Conservation (phyloP, 2,888 invertebrate genomes). For the Cynaeus angustus region DNA sequence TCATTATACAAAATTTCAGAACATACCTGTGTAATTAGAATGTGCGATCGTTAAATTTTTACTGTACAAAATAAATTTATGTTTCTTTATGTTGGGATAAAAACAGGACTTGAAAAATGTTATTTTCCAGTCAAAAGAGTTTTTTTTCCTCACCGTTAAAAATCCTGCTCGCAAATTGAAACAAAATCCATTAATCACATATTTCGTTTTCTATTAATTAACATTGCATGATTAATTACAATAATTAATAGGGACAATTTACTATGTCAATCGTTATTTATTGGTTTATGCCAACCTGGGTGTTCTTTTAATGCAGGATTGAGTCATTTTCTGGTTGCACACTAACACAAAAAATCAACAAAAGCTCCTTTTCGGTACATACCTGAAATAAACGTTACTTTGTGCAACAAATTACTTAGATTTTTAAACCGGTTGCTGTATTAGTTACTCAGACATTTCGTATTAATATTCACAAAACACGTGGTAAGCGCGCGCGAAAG, state of each 20-base stretch:
- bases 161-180: constrained; percentile 32
- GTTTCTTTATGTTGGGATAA: constrained; percentile 22
- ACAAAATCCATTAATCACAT: constrained; percentile 43
- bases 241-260: constrained; percentile 37
- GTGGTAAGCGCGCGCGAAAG: constrained; percentile 56
- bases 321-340: constrained; percentile 13
- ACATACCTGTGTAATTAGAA: constrained; percentile 35
- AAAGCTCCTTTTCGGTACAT: constrained; percentile 16
- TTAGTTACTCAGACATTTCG: constrained; percentile 10
- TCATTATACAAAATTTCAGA: constrained; percentile 32
- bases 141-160: constrained; percentile 18
- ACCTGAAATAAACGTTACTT: constrained; percentile 14
- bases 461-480: constrained; percentile 52
- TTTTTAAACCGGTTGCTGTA: no score
- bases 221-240: constrained; percentile 44
- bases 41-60: constrained; percentile 30
- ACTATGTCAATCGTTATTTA: constrained; percentile 22
- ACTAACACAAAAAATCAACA: background rate
- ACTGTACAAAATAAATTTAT: constrained; percentile 24
- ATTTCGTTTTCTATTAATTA: constrained; percentile 45
- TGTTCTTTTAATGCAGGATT: constrained; percentile 23
- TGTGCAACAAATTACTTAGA: no score
- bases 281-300: background rate
- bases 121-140: constrained; percentile 13
- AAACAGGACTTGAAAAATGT: constrained; percentile 18